These are phyloP conservation scores for Parelbella ahira DNA, from an alignment of 2,888 invertebrate species.

Conservation along the genomic window DNA sequence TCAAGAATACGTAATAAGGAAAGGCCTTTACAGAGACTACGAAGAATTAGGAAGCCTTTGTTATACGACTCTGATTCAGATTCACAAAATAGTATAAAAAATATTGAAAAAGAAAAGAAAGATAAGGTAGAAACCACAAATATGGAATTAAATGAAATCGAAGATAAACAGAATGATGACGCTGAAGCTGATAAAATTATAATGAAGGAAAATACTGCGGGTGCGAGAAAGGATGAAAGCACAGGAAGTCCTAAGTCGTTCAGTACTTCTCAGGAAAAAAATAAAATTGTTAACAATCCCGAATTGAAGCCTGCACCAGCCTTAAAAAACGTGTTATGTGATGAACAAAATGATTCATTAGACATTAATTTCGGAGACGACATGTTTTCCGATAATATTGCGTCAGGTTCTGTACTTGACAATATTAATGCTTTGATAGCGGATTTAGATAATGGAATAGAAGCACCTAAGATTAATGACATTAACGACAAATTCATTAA, in stretches of 20 bases:
- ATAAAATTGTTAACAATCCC: too few relatives aligned
- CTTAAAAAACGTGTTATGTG: not conserved
- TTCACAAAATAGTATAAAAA: slow-evolving; percentile 30
- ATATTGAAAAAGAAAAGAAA: slow-evolving; percentile 10
- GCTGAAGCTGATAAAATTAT: too few relatives aligned
- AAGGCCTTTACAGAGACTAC: slow-evolving; percentile 31
- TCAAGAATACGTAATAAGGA: slow-evolving; percentile 5
- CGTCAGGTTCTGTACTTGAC: slow-evolving; percentile 52
- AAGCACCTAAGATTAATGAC: slow-evolving; percentile 40
- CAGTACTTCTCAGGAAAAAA: too few relatives aligned
- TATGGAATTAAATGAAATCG: too few relatives aligned
- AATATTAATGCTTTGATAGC: slow-evolving; percentile 65
- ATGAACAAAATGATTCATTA: slow-evolving; percentile 27
- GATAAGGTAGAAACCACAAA: not conserved
- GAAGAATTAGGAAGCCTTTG: slow-evolving; percentile 41
- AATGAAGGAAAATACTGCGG: too few relatives aligned
- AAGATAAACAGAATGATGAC: too few relatives aligned
- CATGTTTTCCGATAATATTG: slow-evolving; percentile 60
- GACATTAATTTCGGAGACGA: slow-evolving; percentile 51
- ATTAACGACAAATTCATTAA: slow-evolving; percentile 43
- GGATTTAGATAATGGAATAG: slow-evolving; percentile 56
- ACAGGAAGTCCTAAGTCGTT: too few relatives aligned
- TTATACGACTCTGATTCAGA: slow-evolving; percentile 54
- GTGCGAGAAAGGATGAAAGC: too few relatives aligned
- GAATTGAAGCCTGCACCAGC: too few relatives aligned